phyloP scores from a whole-genome alignment of 2,797 vertebrate species.

The Orestias chungarensis region DNA sequence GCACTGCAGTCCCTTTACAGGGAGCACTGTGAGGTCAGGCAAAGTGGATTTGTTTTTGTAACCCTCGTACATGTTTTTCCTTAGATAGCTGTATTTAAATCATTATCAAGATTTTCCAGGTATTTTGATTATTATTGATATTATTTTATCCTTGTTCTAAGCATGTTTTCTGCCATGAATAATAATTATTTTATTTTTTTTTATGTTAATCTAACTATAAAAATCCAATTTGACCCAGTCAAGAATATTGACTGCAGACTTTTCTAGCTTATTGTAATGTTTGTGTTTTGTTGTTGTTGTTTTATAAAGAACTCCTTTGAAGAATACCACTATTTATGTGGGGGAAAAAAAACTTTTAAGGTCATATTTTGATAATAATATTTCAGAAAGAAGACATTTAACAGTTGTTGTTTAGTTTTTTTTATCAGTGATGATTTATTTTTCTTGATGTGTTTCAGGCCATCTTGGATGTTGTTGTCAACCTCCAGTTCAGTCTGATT shows the following conservation, averaged over 20 bases:
- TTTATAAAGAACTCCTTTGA: neutral
- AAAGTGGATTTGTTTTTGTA: conserved; percentile 6
- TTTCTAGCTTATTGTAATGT: neutral
- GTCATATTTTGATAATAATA: no score
- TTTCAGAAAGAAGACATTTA: neutral
- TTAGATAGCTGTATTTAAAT: neutral
- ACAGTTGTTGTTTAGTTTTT: neutral
- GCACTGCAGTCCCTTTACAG: conserved; percentile 93
- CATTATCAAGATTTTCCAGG: neutral
- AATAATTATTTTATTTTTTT: no score
- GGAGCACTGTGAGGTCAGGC: conserved; percentile 93
- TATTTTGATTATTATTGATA: neutral
- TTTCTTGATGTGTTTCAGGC: conserved; percentile 76
- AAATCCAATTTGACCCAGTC: neutral
- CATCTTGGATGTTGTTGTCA: conserved; percentile 94
- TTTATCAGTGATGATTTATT: neutral
- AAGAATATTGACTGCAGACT: neutral
- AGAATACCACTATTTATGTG: no score
- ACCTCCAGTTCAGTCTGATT: conserved; percentile 95
- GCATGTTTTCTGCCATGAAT: neutral
- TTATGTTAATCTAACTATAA: neutral
- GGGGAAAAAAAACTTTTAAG: no score
- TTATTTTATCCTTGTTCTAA: neutral
- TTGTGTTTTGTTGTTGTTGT: neutral
- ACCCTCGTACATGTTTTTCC: neutral